Percentiles rank a stretch among this genome's conserved stretches.
These are phyloP conservation scores for Phaonia tiefii DNA, from an alignment of 2,888 invertebrate species.

Conservation along the genomic window DNA sequence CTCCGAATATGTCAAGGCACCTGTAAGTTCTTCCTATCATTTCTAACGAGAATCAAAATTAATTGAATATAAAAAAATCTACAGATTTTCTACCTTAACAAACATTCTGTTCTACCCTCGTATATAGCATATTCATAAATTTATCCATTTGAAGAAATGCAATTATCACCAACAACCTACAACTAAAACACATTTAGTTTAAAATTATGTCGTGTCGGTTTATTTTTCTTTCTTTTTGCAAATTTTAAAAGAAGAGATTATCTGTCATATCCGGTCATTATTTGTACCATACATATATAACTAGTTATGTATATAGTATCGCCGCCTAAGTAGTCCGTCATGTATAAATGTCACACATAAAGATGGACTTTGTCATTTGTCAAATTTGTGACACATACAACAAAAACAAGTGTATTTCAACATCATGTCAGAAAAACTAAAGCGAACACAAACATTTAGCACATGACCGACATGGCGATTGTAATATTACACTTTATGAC, in stretches of 20 bases:
- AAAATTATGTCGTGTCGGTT: conserved; percentile 9
- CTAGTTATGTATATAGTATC: conserved; percentile 33
- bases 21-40: too few species aligned
- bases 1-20: too few species aligned
- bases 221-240: conserved; percentile 19
- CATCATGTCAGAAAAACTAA: too few species aligned
- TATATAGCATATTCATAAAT: conserved; percentile 17
- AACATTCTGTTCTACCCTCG: not conserved
- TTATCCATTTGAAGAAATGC: not conserved
- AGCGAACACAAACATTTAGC: too few species aligned
- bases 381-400: not conserved
- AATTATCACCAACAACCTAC: conserved; percentile 36
- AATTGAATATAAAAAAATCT: too few species aligned
- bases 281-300: conserved; percentile 28
- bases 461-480: too few species aligned
- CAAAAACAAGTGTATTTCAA: too few species aligned
- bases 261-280: conserved; percentile 57
- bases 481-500: too few species aligned
- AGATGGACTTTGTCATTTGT: conserved; percentile 23
- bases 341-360: not conserved
- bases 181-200: conserved; percentile 42
- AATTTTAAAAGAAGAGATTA: conserved; percentile 33
- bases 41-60: too few species aligned
- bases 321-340: too few species aligned
- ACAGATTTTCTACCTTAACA: too few species aligned